These are phyloP conservation scores for Lypha dubia DNA, from an alignment of 2,888 invertebrate species.

Conservation along the genomic window DNA sequence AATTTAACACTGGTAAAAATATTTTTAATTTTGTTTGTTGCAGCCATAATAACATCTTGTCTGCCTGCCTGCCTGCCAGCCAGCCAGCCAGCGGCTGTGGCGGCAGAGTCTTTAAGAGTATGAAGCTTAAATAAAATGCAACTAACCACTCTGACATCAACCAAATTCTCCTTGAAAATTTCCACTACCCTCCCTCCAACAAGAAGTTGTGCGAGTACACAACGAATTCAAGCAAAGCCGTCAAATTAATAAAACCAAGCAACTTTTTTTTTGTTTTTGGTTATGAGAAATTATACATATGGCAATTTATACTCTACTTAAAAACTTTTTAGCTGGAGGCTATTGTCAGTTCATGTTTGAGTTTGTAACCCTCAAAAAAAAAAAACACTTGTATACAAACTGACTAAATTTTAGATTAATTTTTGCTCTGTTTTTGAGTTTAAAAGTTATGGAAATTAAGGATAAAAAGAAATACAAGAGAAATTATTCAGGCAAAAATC, in stretches of 20 bases:
- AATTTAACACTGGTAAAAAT: conserved; percentile 53
- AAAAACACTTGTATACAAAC: neutral
- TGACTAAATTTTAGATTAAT: neutral
- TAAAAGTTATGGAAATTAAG: neutral
- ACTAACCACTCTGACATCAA: neutral
- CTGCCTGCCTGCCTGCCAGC: too few relatives aligned
- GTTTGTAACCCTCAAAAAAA: conserved; percentile 22
- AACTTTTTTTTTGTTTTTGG: conserved; percentile 31
- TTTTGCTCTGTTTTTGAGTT: neutral
- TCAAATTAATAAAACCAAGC: conserved; percentile 6
- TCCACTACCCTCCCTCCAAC: neutral
- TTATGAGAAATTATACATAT: conserved; percentile 34
- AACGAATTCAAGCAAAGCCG: conserved; percentile 4
- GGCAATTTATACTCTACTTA: conserved; percentile 28
- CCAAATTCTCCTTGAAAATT: neutral
- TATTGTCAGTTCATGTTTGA: conserved; percentile 23
- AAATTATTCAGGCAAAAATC: neutral
- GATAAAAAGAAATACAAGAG: neutral
- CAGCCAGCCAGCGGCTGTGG: conserved; percentile 5
- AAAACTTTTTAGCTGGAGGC: conserved; percentile 16
- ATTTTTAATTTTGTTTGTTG: conserved; percentile 8
- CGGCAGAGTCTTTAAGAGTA: conserved; percentile 37
- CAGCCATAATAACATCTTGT: conserved; percentile 29
- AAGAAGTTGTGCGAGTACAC: neutral
- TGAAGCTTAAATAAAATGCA: neutral